phyloP scores from a whole-genome alignment of 1,140 invertebrate species.

The Drosophila aff. region DNA sequence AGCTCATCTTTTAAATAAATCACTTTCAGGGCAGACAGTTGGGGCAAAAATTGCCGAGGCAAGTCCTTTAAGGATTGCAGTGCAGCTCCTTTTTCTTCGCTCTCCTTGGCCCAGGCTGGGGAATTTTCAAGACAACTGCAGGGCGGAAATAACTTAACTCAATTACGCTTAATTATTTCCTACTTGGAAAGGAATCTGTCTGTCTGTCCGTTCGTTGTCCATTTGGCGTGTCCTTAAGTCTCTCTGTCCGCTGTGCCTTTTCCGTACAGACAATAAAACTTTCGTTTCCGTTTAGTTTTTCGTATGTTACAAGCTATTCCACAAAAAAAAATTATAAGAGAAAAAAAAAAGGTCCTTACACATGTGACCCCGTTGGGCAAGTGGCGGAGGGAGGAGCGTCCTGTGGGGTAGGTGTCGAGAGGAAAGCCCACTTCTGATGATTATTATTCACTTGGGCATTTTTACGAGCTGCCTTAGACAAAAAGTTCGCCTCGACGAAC shows the following conservation, averaged over 20 bases:
- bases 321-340: not conserved
- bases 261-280: constrained; percentile 76
- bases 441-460: constrained; percentile 84
- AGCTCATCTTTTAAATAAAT: constrained; percentile 45
- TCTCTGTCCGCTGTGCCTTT: constrained; percentile 35
- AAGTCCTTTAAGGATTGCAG: constrained; percentile 28
- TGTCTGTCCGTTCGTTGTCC: constrained; percentile 40
- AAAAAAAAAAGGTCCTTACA: constrained; percentile 36
- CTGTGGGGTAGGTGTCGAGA: constrained; percentile 25
- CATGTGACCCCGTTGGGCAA: constrained; percentile 55
- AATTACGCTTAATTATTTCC: constrained; percentile 84
- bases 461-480: constrained; percentile 83
- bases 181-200: constrained; percentile 76
- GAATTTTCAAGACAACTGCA: constrained; percentile 59
- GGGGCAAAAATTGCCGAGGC: not conserved
- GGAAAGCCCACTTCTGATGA: constrained; percentile 70
- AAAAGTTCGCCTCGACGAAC: constrained; percentile 71
- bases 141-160: constrained; percentile 81
- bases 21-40: constrained; percentile 36
- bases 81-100: not conserved
- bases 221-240: constrained; percentile 34
- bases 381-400: not conserved
- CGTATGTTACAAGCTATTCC: constrained; percentile 42
- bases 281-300: constrained; percentile 73
- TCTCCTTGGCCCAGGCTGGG: not conserved